These are phyloP conservation scores for Abscondita cerata DNA, from an alignment of 2,888 invertebrate genomes.

Conservation along the genomic window DNA sequence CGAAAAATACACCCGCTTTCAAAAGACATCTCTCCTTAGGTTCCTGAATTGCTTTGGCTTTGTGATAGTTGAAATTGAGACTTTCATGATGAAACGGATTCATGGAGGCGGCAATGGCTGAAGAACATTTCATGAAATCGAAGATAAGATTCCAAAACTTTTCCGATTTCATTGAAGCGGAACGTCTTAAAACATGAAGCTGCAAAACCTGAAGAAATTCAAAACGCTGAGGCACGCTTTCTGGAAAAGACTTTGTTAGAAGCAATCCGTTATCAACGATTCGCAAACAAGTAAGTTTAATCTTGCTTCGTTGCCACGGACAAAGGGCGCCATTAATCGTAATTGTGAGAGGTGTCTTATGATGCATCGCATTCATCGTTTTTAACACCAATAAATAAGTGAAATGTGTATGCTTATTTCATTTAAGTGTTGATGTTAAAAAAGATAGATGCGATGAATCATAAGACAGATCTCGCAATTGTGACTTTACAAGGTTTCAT, in stretches of 20 bases:
- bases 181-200: conserved; percentile 19
- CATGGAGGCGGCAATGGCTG: conserved; percentile 26
- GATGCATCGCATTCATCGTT: too few species aligned
- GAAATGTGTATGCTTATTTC: too few species aligned
- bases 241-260: conserved; percentile 15
- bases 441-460: too few species aligned
- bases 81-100: conserved; percentile 44
- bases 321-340: background rate
- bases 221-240: conserved; percentile 31
- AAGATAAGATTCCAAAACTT: conserved; percentile 21
- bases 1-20: conserved; percentile 34
- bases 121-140: conserved; percentile 16
- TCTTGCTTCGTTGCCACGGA: background rate
- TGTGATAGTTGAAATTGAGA: conserved; percentile 33
- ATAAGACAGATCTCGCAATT: too few species aligned
- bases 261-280: conserved; percentile 9
- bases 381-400: too few species aligned
- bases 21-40: conserved; percentile 36
- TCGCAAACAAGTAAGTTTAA: too few species aligned
- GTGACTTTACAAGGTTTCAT: background rate
- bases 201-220: conserved; percentile 19
- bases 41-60: conserved; percentile 34
- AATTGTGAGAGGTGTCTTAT: too few species aligned
- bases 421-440: too few species aligned
- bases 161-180: too few species aligned